These are phyloP conservation scores for Narcine bancroftii DNA, from an alignment of 2,113 vertebrate genomes.

Conservation along the genomic window DNA sequence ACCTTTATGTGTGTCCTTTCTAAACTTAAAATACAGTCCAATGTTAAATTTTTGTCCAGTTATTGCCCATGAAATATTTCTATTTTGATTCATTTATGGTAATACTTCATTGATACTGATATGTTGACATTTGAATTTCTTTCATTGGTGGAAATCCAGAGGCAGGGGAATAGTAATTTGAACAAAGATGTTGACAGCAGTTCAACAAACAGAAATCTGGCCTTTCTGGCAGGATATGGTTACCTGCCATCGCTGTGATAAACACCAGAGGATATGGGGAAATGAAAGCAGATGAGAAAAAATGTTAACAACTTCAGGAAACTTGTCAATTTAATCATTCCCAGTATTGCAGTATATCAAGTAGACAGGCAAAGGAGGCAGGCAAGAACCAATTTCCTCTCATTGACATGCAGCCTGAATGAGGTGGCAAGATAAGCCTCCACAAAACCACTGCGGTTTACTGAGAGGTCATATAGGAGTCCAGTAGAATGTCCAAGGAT, in stretches of 20 bases:
- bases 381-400: background rate
- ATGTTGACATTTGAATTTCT: background rate
- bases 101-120: background rate
- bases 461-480: background rate
- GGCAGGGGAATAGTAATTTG: background rate
- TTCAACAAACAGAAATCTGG: background rate
- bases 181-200: slow-evolving; percentile 4
- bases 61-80: background rate
- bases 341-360: background rate
- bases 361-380: background rate
- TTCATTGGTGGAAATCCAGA: background rate
- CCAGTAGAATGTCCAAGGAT: too few relatives aligned
- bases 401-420: background rate
- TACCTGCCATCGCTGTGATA: background rate
- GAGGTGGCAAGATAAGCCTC: background rate
- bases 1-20: background rate
- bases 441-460: slow-evolving; percentile 4
- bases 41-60: background rate
- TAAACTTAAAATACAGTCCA: background rate
- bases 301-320: slow-evolving; percentile 1
- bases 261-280: slow-evolving; percentile 20
- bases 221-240: background rate
- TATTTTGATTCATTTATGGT: background rate
- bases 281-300: background rate
- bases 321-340: background rate